A percentile compares a stretch with the other conserved stretches of the same genome.
phyloP scores from a whole-genome alignment of 2,888 invertebrate species.

The Apotomis turbidana region DNA sequence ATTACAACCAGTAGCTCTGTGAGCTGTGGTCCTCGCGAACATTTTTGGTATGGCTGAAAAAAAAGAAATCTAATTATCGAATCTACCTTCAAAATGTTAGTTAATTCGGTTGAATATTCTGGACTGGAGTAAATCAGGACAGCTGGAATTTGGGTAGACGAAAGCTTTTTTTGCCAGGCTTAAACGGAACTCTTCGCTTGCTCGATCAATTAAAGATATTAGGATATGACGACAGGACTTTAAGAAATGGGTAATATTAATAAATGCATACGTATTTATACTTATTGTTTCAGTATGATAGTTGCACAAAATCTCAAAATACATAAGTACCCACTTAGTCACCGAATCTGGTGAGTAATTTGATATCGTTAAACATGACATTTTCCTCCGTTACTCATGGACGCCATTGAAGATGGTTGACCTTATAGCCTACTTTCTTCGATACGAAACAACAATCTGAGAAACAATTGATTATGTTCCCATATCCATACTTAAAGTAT shows the following conservation, averaged over 20 bases:
- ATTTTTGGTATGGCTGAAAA: too few relatives aligned
- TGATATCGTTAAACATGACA: conserved; percentile 53
- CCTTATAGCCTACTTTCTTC: conserved; percentile 66
- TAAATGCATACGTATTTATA: not conserved
- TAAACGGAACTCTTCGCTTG: too few relatives aligned
- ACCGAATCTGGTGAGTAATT: conserved; percentile 47
- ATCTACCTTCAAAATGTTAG: too few relatives aligned
- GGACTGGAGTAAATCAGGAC: too few relatives aligned
- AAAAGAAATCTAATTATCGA: too few relatives aligned
- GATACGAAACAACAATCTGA: conserved; percentile 54
- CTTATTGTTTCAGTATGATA: not conserved
- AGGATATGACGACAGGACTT: too few relatives aligned
- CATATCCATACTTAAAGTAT: conserved; percentile 35
- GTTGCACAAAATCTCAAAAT: conserved; percentile 12
- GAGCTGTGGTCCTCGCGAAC: too few relatives aligned
- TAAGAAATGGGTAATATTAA: not conserved
- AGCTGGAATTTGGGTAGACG: too few relatives aligned
- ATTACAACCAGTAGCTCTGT: not conserved
- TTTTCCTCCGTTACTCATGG: conserved; percentile 51
- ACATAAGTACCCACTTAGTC: conserved; percentile 43
- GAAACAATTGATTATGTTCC: conserved; percentile 56
- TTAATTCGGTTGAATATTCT: too few relatives aligned
- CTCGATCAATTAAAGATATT: too few relatives aligned
- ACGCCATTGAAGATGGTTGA: conserved; percentile 53
- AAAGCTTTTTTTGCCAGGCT: too few relatives aligned